Evolutionary conservation across 1,140 invertebrate genomes (phyloP).

Genomic region (Caerostris darwini): DNA sequence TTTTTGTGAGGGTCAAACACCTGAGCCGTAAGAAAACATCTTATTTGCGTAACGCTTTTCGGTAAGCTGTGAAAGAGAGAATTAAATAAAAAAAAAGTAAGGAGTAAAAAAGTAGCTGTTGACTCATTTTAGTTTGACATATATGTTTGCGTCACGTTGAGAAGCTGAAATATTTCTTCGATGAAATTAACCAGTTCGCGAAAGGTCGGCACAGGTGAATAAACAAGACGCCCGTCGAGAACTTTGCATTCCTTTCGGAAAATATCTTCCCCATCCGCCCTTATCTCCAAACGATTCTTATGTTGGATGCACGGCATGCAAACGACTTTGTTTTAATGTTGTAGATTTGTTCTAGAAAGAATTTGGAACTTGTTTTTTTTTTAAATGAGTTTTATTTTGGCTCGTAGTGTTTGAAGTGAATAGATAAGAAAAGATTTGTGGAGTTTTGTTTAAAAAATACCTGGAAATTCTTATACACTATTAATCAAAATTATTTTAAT

Average conservation of each 20-base stretch:
- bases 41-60: conserved; percentile 8
- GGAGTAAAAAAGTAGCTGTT: conserved; percentile 5
- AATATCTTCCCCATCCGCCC: not conserved
- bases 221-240: conserved; percentile 70
- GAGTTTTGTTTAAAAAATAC: no score
- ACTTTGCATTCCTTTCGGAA: conserved; percentile 38
- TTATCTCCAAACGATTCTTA: not conserved
- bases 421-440: no score
- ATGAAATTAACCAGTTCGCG: conserved; percentile 55
- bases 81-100: not conserved
- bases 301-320: not conserved
- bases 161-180: conserved; percentile 40
- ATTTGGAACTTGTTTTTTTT: no score
- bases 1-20: not conserved
- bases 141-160: conserved; percentile 37
- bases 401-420: no score
- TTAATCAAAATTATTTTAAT: no score
- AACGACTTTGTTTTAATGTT: not conserved
- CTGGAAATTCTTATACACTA: no score
- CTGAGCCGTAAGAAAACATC: not conserved
- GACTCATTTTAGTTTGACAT: conserved; percentile 55
- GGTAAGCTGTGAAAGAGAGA: not conserved
- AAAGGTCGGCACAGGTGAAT: conserved; percentile 44
- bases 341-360: not conserved
- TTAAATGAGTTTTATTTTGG: no score